These are phyloP conservation scores for Bombyx mandarina DNA, from an alignment of 1,140 invertebrate species.

Conservation along the genomic window DNA sequence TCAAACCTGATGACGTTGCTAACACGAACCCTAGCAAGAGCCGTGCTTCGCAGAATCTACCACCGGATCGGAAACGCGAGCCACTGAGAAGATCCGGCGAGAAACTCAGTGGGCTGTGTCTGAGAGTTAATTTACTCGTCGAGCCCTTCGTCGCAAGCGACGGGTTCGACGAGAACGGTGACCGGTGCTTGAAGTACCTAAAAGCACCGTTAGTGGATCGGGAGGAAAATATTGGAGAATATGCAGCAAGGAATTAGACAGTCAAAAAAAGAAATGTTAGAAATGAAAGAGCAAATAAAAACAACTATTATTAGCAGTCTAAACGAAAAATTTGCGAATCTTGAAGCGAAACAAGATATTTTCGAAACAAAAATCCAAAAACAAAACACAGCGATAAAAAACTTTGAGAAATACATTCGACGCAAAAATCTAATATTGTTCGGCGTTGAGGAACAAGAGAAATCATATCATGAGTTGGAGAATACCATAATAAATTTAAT, in stretches of 20 bases:
- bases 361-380: constrained; percentile 17
- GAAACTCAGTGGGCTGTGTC: too few relatives aligned
- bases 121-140: too few relatives aligned
- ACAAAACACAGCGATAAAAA: constrained; percentile 15
- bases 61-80: too few relatives aligned
- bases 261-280: constrained; percentile 18
- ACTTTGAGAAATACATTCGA: constrained; percentile 15
- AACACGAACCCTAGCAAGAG: too few relatives aligned
- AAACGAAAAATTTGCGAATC: constrained; percentile 18
- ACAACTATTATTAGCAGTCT: constrained; percentile 20
- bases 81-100: too few relatives aligned
- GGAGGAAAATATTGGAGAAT: constrained; percentile 12
- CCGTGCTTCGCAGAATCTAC: too few relatives aligned
- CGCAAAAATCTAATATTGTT: constrained; percentile 23
- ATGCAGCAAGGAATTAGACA: constrained; percentile 22
- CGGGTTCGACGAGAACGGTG: too few relatives aligned
- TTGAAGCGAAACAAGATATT: constrained; percentile 17
- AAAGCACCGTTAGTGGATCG: too few relatives aligned
- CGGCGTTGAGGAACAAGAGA: constrained; percentile 22
- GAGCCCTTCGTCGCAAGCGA: too few relatives aligned
- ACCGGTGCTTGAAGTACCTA: too few relatives aligned
- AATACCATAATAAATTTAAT: constrained; percentile 18
- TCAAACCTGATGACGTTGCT: too few relatives aligned
- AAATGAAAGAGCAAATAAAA: constrained; percentile 23
- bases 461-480: constrained; percentile 13